Conservation (phyloP, 2,113 vertebrate genomes). For the Dipodomys spectabilis region DNA sequence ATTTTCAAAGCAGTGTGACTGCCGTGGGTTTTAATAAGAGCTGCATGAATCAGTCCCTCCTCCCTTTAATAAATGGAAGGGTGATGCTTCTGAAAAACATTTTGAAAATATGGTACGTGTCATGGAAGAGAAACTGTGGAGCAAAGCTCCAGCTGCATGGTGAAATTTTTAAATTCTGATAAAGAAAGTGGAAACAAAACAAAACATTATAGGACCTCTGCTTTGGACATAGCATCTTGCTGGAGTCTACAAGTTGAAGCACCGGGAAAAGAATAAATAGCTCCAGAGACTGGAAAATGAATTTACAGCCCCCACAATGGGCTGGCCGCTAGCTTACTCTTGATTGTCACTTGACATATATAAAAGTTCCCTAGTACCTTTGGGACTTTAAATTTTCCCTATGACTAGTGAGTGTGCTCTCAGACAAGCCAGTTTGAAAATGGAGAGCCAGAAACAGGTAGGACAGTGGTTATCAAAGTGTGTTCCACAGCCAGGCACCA, state of each 20-base stretch:
- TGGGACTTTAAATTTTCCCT: background rate
- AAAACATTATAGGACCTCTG: background rate
- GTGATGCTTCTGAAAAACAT: background rate
- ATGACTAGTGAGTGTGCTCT: background rate
- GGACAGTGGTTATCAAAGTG: background rate
- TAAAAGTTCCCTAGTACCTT: background rate
- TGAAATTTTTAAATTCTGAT: slow-evolving; percentile 41
- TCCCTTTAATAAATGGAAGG: slow-evolving; percentile 39
- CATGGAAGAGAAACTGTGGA: background rate
- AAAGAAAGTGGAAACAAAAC: background rate
- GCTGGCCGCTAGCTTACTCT: background rate
- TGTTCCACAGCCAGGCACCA: background rate
- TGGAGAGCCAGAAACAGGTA: background rate
- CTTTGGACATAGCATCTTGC: background rate
- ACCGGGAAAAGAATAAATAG: background rate
- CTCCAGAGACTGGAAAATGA: background rate
- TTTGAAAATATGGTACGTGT: slow-evolving; percentile 58
- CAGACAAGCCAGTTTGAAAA: slow-evolving; percentile 9
- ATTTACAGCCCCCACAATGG: background rate
- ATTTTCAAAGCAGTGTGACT: slow-evolving; percentile 80
- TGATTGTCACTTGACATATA: background rate
- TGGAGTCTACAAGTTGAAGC: background rate
- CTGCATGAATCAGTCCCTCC: slow-evolving; percentile 35
- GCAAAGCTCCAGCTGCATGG: background rate
- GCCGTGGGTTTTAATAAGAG: slow-evolving; percentile 74